Percentiles rank a stretch among this genome's conserved stretches.
phyloP scores from a whole-genome alignment of 2,888 invertebrate species.

The Campoletis raptor region DNA sequence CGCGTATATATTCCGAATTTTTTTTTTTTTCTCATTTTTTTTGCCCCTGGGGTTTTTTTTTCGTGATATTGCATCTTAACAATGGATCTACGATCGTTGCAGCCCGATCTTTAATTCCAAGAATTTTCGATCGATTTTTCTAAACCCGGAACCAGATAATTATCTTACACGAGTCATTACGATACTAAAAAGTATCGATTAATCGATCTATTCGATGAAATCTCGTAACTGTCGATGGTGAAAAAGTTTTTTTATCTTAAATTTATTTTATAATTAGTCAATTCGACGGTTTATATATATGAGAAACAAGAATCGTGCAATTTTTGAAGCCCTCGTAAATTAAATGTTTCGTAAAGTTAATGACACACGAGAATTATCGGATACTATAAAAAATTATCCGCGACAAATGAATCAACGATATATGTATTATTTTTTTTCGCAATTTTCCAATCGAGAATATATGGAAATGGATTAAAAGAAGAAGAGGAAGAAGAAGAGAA shows the following conservation, averaged over 20 bases:
- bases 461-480: not conserved
- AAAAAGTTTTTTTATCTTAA: not conserved
- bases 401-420: not conserved
- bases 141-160: constrained; percentile 14
- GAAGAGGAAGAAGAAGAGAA: constrained; percentile 2
- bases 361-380: not conserved
- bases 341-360: not conserved
- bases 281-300: not conserved
- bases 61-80: not conserved
- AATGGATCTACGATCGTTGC: constrained; percentile 25
- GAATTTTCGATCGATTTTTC: not conserved
- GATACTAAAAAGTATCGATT: not conserved
- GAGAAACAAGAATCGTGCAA: not conserved
- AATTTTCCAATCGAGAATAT: not conserved
- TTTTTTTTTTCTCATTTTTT: constrained; percentile 7
- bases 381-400: not conserved
- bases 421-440: not conserved
- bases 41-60: not conserved
- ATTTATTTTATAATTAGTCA: not conserved
- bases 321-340: not conserved
- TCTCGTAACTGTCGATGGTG: not conserved
- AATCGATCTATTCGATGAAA: not conserved
- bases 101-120: not conserved
- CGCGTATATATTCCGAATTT: constrained; percentile 9
- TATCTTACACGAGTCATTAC: not conserved